phyloP scores from a whole-genome alignment of 2,888 invertebrate genomes.

The Helicoverpa assulta region DNA sequence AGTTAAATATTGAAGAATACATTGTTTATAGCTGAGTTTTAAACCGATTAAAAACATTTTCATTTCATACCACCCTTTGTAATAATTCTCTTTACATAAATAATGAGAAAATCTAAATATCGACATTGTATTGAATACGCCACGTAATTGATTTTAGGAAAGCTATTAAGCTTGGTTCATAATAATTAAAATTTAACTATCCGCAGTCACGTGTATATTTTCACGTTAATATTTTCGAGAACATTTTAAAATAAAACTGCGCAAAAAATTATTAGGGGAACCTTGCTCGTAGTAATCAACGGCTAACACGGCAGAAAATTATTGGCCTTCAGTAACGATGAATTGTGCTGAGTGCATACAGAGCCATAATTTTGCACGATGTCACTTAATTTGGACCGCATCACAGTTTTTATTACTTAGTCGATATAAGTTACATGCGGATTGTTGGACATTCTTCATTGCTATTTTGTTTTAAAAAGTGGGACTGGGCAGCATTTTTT shows the following conservation, averaged over 20 bases:
- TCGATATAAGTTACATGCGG: too few relatives aligned
- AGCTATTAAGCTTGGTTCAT: background rate
- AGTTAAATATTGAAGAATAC: too few relatives aligned
- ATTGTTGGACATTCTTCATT: too few relatives aligned
- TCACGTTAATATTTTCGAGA: slow-evolving; percentile 6
- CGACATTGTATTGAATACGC: background rate
- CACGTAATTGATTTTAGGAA: slow-evolving; percentile 1
- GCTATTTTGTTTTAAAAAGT: too few relatives aligned
- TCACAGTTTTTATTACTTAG: too few relatives aligned
- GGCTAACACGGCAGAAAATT: slow-evolving; percentile 22
- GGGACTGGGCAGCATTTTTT: too few relatives aligned
- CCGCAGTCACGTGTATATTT: background rate
- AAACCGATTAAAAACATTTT: background rate
- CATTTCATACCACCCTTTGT: background rate
- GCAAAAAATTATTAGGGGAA: slow-evolving; percentile 14
- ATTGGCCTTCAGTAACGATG: slow-evolving; percentile 13
- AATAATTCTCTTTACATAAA: background rate
- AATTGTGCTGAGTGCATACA: slow-evolving; percentile 17
- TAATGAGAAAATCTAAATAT: background rate
- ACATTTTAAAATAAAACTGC: background rate
- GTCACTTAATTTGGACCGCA: too few relatives aligned
- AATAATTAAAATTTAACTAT: slow-evolving; percentile 1
- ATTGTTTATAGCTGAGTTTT: background rate
- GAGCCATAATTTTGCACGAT: too few relatives aligned
- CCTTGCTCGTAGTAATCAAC: slow-evolving; percentile 29